Base-by-base conservation (phyloP, 1,140 invertebrate genomes). In the Leptinotarsa defecta region DNA sequence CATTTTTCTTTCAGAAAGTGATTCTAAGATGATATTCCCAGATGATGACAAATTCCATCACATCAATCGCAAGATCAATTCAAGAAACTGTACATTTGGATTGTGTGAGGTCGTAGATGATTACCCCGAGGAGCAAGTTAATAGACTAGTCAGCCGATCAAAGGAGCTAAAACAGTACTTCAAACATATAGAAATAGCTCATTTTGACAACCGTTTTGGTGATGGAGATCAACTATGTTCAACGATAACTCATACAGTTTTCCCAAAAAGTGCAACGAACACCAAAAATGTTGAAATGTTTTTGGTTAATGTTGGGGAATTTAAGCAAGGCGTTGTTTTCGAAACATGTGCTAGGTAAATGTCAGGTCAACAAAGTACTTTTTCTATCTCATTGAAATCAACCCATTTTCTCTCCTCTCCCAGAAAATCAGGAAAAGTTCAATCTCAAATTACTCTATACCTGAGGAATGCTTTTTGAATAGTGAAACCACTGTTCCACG, bases 311-410 rank as follows among this genome's bases (percentile, higher is more conserved):
- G 22, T 64, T 13, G 49, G 27, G 3, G 57, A 77, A 6, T 77
- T 75, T 24, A 34, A 64, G 27, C 76, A 77, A 52, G 76, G 57
- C 22, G 52, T 77, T 6, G 76, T 74, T 34, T 22, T n/a, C 19
- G 71, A 68, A 68, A 68, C 24, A 22, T 77, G 76, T 49, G 17
- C 19, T 13, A 73, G 43, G 76, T 77, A 75, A 74, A 61, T 61
- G 13, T 57, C 34, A 43, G 34, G 8, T 43, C 8, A 8, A 43
- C 34, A 43, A 43, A 43, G 8, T 43, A 43, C 8, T 43, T 11
- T 11, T 3, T 11, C 8, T 11, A 11, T 43, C 3, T 43, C 8
- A 43, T 11, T 43, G 8, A 11, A 43, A 11, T 3, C 34, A 43
- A 43, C 34, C 8, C 34, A 11, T 43, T 11, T 11, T 11, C 8